Percentiles rank a stretch among this genome's conserved stretches.
phyloP scores from a whole-genome alignment of 2,113 vertebrate genomes.

The Oreochromis niloticus region DNA sequence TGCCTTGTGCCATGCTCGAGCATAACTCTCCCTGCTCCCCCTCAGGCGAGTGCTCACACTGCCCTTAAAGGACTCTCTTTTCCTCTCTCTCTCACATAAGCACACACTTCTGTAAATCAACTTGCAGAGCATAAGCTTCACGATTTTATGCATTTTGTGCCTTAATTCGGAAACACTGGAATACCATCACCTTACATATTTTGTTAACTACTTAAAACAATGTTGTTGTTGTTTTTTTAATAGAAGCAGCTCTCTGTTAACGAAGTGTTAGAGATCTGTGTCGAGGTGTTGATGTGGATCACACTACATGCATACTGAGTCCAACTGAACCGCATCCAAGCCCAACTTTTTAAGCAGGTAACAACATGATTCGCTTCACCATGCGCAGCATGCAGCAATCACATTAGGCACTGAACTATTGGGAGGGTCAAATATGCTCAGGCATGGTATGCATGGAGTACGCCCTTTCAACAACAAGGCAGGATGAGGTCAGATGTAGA shows the following conservation, averaged over 20 bases:
- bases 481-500: neutral
- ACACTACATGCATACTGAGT: neutral
- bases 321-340: neutral
- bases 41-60: neutral
- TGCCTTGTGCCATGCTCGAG: neutral
- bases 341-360: neutral
- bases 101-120: neutral
- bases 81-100: neutral
- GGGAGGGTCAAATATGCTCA: neutral
- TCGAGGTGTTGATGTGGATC: neutral
- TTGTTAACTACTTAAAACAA: neutral
- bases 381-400: neutral
- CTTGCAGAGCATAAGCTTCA: neutral
- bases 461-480: neutral
- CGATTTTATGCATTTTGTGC: neutral
- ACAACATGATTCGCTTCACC: neutral
- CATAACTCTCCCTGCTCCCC: neutral
- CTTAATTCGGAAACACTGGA: neutral
- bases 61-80: neutral
- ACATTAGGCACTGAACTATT: neutral
- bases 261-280: neutral
- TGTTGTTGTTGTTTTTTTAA: neutral
- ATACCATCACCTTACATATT: neutral
- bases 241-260: neutral
- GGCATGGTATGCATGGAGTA: neutral